Evolutionary conservation across 2,797 vertebrate species (phyloP), one percentile per base, ranked within the genome.

Genomic region (Limosa lapponica): DNA sequence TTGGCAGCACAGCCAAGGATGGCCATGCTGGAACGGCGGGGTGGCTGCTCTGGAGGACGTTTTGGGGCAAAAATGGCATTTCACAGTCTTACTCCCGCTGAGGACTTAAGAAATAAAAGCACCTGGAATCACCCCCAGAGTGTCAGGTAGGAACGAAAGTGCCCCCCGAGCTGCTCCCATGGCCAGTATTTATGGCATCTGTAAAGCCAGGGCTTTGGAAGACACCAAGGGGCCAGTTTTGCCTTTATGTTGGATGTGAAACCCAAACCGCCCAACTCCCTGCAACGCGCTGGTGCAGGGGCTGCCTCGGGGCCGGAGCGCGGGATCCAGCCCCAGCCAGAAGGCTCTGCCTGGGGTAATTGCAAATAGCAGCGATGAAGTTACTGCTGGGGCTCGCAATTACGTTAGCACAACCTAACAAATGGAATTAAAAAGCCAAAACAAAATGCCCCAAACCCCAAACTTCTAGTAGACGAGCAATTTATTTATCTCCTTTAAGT

Each of bases 1-100:
- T 49, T 1, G 1, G 65, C 16, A 23, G 54, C 28, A 4, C 11
- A 28, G 55, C 15, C 1, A 10, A 55, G 39, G 72, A 20, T 27
- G 54, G 28, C 59, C 23, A 4, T 7, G 25, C 28, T 27, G 54
- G 13, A 39, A 6, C 6, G 18, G 28, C 8, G 2, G 49, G 43
- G 43, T 24, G 3, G 4, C 30, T 59, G 67, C 61, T 67, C 32
- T 2, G 1, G 37, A 30, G 61, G 12, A 34, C 1, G 0, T 5
- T 16, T 44, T 51, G 43, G 32, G 36, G 36, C 46, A 67, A 44
- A 58, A 67, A 44, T 18, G 46, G 62, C 44, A 3, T 36, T 43
- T 52, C 41, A 32, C 14, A 27, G 65, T 36, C 22, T 28, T 27
- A 18, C 28, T 77, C 11, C 39, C 1, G 7, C 13, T 7, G 37